phyloP scores from a whole-genome alignment of 1,140 invertebrate species.

The Scaptomyza hsui region DNA sequence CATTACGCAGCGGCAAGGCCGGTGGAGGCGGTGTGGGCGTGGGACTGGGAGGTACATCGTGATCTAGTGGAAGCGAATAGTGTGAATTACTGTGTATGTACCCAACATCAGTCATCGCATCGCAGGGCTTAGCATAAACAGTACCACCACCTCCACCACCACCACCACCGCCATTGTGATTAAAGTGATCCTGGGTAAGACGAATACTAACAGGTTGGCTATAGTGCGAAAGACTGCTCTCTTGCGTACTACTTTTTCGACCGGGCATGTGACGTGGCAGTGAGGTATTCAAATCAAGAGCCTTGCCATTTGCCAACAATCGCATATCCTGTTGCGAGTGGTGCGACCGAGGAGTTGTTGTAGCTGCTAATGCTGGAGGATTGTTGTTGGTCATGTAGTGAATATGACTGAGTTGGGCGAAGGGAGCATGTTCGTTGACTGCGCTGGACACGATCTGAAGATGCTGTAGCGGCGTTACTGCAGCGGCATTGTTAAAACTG shows the following conservation, averaged over 20 bases:
- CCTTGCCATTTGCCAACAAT: conserved; percentile 62
- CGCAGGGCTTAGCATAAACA: conserved; percentile 71
- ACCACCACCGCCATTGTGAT: conserved; percentile 68
- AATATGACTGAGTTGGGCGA: conserved; percentile 83
- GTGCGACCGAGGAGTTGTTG: conserved; percentile 43
- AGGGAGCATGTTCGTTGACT: conserved; percentile 63
- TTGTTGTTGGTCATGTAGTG: conserved; percentile 83
- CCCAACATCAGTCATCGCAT: conserved; percentile 63
- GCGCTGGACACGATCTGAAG: conserved; percentile 73
- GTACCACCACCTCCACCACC: too few relatives aligned
- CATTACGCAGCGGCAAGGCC: conserved; percentile 74
- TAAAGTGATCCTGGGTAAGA: conserved; percentile 81
- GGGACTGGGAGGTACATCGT: conserved; percentile 68
- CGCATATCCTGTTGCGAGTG: conserved; percentile 77
- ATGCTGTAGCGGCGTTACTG: conserved; percentile 60
- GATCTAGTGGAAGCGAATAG: conserved; percentile 78
- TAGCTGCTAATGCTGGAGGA: not conserved
- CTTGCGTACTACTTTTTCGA: conserved; percentile 50
- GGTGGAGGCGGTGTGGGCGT: conserved; percentile 77
- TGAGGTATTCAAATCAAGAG: conserved; percentile 41
- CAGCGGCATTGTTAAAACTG: conserved; percentile 40
- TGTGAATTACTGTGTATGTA: conserved; percentile 82
- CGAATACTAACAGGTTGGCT: conserved; percentile 73
- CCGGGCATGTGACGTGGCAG: conserved; percentile 53
- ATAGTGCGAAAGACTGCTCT: conserved; percentile 75